Evolutionary conservation across 2,113 vertebrate genomes (phyloP), one percentile per base, ranked within the genome.

Genomic region (Conger conger): DNA sequence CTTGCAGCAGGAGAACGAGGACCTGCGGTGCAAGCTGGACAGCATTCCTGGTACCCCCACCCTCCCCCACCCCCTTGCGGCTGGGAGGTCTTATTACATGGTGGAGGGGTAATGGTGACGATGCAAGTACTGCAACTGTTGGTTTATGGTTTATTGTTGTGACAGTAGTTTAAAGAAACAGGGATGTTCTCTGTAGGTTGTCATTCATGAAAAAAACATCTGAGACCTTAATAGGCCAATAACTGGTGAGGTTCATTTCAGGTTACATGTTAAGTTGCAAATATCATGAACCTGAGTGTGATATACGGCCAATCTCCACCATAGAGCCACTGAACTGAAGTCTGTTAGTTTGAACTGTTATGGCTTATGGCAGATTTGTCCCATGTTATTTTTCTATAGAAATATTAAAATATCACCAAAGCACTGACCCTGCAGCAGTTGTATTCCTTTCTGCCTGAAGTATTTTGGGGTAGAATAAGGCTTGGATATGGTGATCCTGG

Each of bases 1-100:
- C 20, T 92, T 99, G 89, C 98, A 99, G 90, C 98, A 99, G 93
- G 98, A 99, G 92, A 99, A 99, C 0, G 98, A 99, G 91, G 98
- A 99, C 87, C 96, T 99, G 77, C 95, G 97, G 86, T 96, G 97
- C 89, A 99, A 99, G 86, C 86, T 99, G 92, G 97, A 99, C 89
- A 97, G 95, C 82, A 92, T 97, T 86, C 98, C 98, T 97, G 98
- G 98, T 99, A 95, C 30, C 11, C 45, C 45, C 20, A 20, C 4
- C 7, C 50, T 53, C 20, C 23, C 57, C 57, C 23, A 5, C 38
- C 23, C 18, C n/a, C 73, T 42, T 23, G 68, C 53, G 82, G 15
- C 82, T 53, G 2, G 33, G 82, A 76, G 37, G 82, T 76, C 40
- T 77, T 53, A 77, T 23, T 83, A 33, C 30, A 35, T 76, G 37